These are phyloP conservation scores for Drosophila oshimai DNA, from an alignment of 1,140 invertebrate species.

Conservation along the genomic window DNA sequence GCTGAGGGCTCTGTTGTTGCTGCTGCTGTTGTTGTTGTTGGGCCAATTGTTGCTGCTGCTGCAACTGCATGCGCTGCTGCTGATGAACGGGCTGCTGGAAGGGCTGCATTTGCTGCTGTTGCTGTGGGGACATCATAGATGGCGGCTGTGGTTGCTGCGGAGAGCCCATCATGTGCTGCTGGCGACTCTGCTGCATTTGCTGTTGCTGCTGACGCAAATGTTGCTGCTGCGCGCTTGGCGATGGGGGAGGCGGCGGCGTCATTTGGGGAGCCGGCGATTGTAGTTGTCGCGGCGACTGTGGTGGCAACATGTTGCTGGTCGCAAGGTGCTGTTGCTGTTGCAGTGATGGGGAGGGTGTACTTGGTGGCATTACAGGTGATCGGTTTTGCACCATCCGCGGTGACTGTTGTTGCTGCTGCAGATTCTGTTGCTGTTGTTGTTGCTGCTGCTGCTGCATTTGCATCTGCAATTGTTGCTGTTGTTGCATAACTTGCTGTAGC, in stretches of 20 bases:
- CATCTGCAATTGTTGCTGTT: conserved; percentile 63
- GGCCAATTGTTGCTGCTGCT: conserved; percentile 59
- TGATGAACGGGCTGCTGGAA: conserved; percentile 63
- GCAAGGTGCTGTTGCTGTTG: conserved; percentile 70
- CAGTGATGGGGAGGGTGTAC: conserved; percentile 57
- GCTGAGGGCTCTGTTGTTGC: conserved; percentile 72
- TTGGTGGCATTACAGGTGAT: conserved; percentile 66
- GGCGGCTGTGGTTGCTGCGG: conserved; percentile 60
- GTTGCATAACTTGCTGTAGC: conserved; percentile 54
- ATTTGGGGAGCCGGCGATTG: conserved; percentile 81
- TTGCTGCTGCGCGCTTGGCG: conserved; percentile 82
- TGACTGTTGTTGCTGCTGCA: conserved; percentile 79
- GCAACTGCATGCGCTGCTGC: conserved; percentile 61
- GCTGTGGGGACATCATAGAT: conserved; percentile 65
- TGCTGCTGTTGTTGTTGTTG: conserved; percentile 61
- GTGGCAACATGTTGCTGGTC: conserved; percentile 61
- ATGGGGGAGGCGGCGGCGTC: conserved; percentile 77
- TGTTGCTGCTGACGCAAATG: conserved; percentile 69
- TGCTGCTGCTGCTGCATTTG: conserved; percentile 69
- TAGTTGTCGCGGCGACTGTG: conserved; percentile 72
- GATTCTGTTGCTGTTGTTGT: conserved; percentile 70
- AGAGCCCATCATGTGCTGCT: conserved; percentile 65
- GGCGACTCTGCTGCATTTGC: conserved; percentile 61
- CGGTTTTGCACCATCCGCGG: conserved; percentile 82
- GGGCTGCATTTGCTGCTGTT: conserved; percentile 60